Base-by-base conservation (phyloP, 2,888 invertebrate species). In the Chorisops tibialis region DNA sequence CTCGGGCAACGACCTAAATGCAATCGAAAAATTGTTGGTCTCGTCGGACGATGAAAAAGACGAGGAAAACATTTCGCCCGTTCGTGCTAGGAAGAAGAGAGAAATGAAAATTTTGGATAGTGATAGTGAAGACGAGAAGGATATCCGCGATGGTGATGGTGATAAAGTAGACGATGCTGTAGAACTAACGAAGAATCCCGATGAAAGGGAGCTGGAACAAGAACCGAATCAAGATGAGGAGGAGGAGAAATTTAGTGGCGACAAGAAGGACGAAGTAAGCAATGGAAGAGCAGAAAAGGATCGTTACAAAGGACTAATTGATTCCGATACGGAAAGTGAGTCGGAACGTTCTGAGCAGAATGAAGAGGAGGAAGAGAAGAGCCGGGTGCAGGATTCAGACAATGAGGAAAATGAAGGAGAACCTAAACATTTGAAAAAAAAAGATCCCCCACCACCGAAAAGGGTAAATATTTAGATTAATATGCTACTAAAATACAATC, bases 121-220 rank as follows among this genome's bases (percentile, higher is more conserved):
- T 22, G 70, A 71, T 35, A 66, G 69, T 9, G 68, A 69, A 7
- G 56, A 60, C 38, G 64, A n/a, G 4, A 47, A 38, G 6, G n/a
- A 52, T 7, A 39, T 38, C 7, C 2, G 4, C 3, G 18, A 38
- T 18, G 52, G n/a, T 24, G 64, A 4, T 38, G 41, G 7, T 1
- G 18, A 24, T 7, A 14, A 41, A 21, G 14, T 3, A 6, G 30
- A 50, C 16, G 49, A 50, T 24, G 24, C 24, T n/a, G 14, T 21
- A 5, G 48, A 48, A 11, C n/a, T 16, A 6, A 12, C 11, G 7
- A 45, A 45, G 11, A n/a, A n/a, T n/a, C n/a, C n/a, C n/a, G n/a
- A n/a, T 11, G 18, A 18, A 16, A 45, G 19, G 18, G 4, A 2
- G 4, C 4, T 11, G 45, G 45, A 45, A 4, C 14, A 12, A 2